Base-by-base conservation (phyloP, 2,797 vertebrate genomes). In the Galagoides demidoff region DNA sequence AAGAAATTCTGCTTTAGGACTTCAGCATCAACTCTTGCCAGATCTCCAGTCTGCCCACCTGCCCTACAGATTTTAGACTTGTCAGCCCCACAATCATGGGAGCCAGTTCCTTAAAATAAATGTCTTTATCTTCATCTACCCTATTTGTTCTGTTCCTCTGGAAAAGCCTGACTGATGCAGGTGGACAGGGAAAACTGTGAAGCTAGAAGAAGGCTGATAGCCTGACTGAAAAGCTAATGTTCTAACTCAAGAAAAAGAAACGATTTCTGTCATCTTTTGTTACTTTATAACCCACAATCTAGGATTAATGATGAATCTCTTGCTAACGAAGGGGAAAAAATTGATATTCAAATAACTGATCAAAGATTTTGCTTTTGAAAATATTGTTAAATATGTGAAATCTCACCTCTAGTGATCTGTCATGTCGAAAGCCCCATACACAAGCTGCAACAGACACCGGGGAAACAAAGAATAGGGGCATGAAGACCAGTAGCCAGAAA, bases 401-500 rank as follows among this genome's bases (percentile, higher is more conserved):
- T 61, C 97, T 98, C 93, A 99, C 99, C 99, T 99, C 99, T 23
- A 99, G 98, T 2, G 99, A 99, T 92, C 99, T 98, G 98, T 99
- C 99, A 7, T 99, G 99, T 79, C 99, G 98, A 97, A 99, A 99
- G 19, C 99, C 99, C 99, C 99, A 99, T 55, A 99, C 99, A 1
- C 99, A 99, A 1, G 99, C 99, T 2, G 99, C 99, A 16, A 99
- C 99, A 0, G 99, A 99, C 29, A 99, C 99, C 0, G 99, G 99
- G 1, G 99, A 99, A 76, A 99, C 99, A 81, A 99, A 99, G 98
- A 99, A 99, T 27, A 99, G 98, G 0, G 99, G 99, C 99, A 99
- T 99, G 98, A 99, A 99, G 98, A 99, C 99, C 52, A 99, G 98
- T 0, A 99, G 99, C 99, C 99, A 99, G 98, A 99, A 99, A 97